These are phyloP conservation scores for Baryphthengus martii DNA, from an alignment of 2,113 vertebrate genomes.

Conservation along the genomic window DNA sequence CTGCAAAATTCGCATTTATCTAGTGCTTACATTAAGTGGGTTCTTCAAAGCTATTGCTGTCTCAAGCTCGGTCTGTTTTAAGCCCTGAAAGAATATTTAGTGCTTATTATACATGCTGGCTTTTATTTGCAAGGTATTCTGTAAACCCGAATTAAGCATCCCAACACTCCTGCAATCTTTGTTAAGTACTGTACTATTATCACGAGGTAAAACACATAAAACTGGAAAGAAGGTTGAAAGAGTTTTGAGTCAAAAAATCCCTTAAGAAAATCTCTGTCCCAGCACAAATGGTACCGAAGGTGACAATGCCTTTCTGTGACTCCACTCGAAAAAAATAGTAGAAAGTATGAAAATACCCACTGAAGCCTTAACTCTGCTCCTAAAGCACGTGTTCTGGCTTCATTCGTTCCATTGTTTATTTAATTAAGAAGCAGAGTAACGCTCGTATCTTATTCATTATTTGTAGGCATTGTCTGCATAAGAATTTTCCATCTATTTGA, in stretches of 20 bases:
- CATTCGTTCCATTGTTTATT: background rate
- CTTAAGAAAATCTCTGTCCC: background rate
- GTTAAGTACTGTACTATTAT: background rate
- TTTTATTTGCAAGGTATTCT: conserved; percentile 25
- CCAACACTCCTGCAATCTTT: background rate
- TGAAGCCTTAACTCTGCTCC: background rate
- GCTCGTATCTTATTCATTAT: background rate
- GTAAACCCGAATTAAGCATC: conserved; percentile 7
- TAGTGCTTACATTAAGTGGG: background rate
- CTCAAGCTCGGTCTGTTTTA: conserved; percentile 1
- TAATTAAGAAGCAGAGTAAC: background rate
- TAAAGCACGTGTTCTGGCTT: background rate
- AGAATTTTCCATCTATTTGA: background rate
- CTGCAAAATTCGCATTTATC: background rate
- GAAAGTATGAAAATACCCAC: background rate
- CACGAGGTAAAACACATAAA: background rate
- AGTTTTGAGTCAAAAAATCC: background rate
- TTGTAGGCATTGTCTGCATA: background rate
- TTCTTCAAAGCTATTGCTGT: conserved; percentile 20
- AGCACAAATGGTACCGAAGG: background rate
- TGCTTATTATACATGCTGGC: background rate
- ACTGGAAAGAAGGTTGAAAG: background rate
- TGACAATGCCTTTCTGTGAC: background rate
- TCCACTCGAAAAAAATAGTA: background rate
- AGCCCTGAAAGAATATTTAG: conserved; percentile 8